A percentile compares a stretch with the other conserved stretches of the same genome.
Conservation (phyloP, 2,888 invertebrate genomes). For the Tiliacea citrago region DNA sequence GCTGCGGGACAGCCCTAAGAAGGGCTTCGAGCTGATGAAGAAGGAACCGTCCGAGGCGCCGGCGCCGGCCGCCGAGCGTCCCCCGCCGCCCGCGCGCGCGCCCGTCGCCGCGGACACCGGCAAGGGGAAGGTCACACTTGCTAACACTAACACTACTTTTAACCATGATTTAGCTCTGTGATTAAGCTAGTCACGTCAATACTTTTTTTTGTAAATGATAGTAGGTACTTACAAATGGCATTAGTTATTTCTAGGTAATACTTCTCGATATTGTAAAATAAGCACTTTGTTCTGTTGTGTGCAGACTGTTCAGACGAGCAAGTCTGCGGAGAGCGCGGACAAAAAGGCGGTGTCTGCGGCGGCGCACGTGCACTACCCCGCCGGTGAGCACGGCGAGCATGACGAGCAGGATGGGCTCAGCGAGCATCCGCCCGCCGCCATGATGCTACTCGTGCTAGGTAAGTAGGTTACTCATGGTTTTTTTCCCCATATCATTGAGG, state of each 20-base stretch:
- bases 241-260: not conserved
- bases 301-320: slow-evolving; percentile 38
- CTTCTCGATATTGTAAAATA: not conserved
- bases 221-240: not conserved
- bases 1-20: slow-evolving; percentile 84
- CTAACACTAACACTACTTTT: not conserved
- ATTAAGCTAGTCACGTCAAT: not conserved
- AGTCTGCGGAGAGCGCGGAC: slow-evolving; percentile 34
- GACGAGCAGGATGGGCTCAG: slow-evolving; percentile 91
- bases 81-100: slow-evolving; percentile 34
- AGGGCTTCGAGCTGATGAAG: slow-evolving; percentile 76
- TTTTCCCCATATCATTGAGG: no score
- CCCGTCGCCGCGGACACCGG: not conserved
- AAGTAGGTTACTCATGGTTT: slow-evolving; percentile 43
- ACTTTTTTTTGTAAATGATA: not conserved
- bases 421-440: slow-evolving; percentile 94
- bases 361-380: slow-evolving; percentile 63
- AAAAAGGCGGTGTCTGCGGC: slow-evolving; percentile 49
- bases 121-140: slow-evolving; percentile 18
- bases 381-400: slow-evolving; percentile 39
- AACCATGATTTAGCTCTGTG: not conserved
- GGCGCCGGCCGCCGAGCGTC: slow-evolving; percentile 27
- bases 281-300: not conserved
- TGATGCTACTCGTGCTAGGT: slow-evolving; percentile 95
- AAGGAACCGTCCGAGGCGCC: slow-evolving; percentile 56